Conservation (phyloP, 1,140 invertebrate species). For the Trialeurodes vaporariorum region DNA sequence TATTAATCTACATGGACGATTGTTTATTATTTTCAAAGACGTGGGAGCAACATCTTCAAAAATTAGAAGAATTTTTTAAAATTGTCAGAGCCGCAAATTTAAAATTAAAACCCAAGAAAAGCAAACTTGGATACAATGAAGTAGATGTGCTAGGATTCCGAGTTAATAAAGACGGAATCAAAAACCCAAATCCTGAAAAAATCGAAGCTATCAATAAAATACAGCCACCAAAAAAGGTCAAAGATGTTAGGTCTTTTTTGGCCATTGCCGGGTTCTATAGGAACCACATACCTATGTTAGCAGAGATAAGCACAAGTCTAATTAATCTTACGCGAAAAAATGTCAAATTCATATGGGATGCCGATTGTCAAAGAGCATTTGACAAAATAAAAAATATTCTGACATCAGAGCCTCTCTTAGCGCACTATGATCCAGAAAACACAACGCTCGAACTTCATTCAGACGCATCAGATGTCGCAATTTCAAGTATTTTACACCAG, state of each 20-base stretch:
- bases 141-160: constrained; percentile 31
- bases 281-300: constrained; percentile 29
- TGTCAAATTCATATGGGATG: background rate
- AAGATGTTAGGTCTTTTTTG: constrained; percentile 35
- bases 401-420: constrained; percentile 28
- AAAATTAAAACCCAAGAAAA: constrained; percentile 28
- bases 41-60: constrained; percentile 20
- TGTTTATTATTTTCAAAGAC: constrained; percentile 20
- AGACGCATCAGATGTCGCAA: no score
- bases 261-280: constrained; percentile 36
- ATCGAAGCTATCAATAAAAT: constrained; percentile 28
- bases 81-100: constrained; percentile 22
- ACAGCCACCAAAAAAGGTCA: constrained; percentile 26
- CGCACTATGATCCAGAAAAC: no score
- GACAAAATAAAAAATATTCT: constrained; percentile 32
- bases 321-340: constrained; percentile 18
- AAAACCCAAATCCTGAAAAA: constrained; percentile 30
- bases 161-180: constrained; percentile 26
- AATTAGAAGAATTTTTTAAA: constrained; percentile 21
- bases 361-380: constrained; percentile 26
- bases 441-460: no score
- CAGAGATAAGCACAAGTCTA: constrained; percentile 25
- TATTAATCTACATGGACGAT: constrained; percentile 30
- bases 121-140: constrained; percentile 25
- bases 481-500: no score